Percentiles rank a stretch among this genome's conserved stretches.
phyloP scores from a whole-genome alignment of 2,888 invertebrate species.

The Hypomecis punctinalis region DNA sequence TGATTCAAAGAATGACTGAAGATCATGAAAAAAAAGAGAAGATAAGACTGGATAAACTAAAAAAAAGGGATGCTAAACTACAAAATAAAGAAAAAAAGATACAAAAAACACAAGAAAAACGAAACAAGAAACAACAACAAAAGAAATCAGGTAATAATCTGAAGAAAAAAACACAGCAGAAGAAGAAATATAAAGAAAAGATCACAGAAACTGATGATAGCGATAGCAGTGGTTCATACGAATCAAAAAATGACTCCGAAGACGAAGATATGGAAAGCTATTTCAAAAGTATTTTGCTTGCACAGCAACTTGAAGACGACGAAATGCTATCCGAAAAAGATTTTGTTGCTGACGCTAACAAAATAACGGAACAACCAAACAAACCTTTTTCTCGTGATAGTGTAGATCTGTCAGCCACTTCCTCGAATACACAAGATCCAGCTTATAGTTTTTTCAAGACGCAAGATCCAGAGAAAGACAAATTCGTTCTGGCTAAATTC shows the following conservation, averaged over 20 bases:
- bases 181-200: conserved; percentile 8
- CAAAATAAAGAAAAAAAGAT: conserved; percentile 9
- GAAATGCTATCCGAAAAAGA: conserved; percentile 9
- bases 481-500: conserved; percentile 8
- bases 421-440: conserved; percentile 10
- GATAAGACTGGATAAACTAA: not conserved
- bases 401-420: conserved; percentile 11
- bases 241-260: conserved; percentile 8
- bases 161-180: conserved; percentile 6
- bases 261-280: conserved; percentile 9
- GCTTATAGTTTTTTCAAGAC: conserved; percentile 9
- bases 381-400: conserved; percentile 7
- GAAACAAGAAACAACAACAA: conserved; percentile 10
- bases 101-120: conserved; percentile 1
- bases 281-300: conserved; percentile 9
- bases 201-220: conserved; percentile 9
- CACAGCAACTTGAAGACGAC: conserved; percentile 9
- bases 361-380: conserved; percentile 4
- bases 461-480: conserved; percentile 8
- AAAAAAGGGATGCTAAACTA: not conserved
- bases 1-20: conserved; percentile 4
- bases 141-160: conserved; percentile 4
- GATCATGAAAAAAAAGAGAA: conserved; percentile 2
- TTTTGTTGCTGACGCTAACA: conserved; percentile 10
- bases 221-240: conserved; percentile 10